Base-by-base conservation (phyloP, 2,113 vertebrate genomes). In the Embiotoca jacksoni region DNA sequence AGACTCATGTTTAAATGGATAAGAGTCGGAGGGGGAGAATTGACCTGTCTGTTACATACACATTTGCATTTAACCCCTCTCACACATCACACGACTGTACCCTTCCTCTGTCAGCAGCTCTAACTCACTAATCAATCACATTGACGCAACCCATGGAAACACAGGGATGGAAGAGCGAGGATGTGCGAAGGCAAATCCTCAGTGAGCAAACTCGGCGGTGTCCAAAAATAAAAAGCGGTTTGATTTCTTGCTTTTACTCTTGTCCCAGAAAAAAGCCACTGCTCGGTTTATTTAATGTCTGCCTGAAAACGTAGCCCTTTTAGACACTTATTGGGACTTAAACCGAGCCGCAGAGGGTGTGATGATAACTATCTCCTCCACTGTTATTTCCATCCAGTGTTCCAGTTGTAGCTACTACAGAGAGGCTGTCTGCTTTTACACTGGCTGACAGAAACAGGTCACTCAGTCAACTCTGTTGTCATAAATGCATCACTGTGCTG, bases 391-490 rank as follows among this genome's bases (percentile, higher is more conserved):
- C 54, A 72, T 72, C 78, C 78, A 67, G 66, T 81, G 84, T 77
- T 82, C 74, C 75, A 15, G 52, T 72, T 36, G 14, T 55, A 23
- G 23, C 23, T 23, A 23, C 23, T 23, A 6, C 39, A 58, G 15
- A 67, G 52, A 72, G 71, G 32, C 66, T 71, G 78, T 64, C 41
- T 63, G 75, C 75, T 50, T 79, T 79, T 66, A 87, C 82, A 32
- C 76, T 41, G 72, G 72, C 66, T 89, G 88, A 90, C 92, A 92
- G 90, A 92, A 92, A 78, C 90, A 88, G 91, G 92, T 93, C 92
- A 91, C 73, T 87, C 84, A 84, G 72, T 82, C 78, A 87, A 75
- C 72, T 64, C 63, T 80, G 77, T 46, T 86, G 61, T 50, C 70
- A 72, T 57, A 70, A 88, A 81, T 77, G 69, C 72, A 70, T 53